phyloP scores from a whole-genome alignment of 2,113 vertebrate species.

The Cichladusa arquata region DNA sequence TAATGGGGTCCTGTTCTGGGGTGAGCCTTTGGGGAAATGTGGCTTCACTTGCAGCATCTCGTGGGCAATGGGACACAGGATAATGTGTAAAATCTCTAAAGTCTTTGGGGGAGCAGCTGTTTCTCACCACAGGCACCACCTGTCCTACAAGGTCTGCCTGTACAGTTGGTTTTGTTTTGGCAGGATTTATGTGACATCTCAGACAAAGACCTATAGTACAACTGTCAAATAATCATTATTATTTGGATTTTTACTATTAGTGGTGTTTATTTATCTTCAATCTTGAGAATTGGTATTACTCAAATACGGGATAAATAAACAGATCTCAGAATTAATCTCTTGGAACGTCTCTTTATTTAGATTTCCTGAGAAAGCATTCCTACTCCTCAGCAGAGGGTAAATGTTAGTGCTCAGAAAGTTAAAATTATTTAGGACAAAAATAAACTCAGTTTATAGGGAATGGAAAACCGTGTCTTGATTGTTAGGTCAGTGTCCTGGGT shows the following conservation, averaged over 20 bases:
- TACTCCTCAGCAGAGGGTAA: conserved; percentile 24
- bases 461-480: not conserved
- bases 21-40: not conserved
- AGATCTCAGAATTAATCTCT: conserved; percentile 1
- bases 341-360: conserved; percentile 28
- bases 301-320: not conserved
- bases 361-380: conserved; percentile 17
- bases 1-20: not conserved
- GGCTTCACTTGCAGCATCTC: not conserved
- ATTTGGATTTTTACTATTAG: conserved; percentile 38
- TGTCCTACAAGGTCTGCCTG: not conserved
- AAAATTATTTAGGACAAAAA: conserved; percentile 49
- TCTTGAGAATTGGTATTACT: conserved; percentile 7
- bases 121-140: not conserved
- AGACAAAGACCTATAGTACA: not conserved
- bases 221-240: not conserved
- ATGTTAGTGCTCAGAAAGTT: conserved; percentile 22
- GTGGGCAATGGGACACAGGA: not conserved
- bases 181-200: not conserved
- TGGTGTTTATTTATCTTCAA: not conserved
- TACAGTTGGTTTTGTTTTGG: not conserved
- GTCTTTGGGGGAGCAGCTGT: not conserved
- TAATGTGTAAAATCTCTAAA: not conserved
- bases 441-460: not conserved
- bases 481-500: not conserved